A percentile compares a stretch with the other conserved stretches of the same genome.
phyloP scores from a whole-genome alignment of 1,140 invertebrate genomes.

The Drosophila suzukii region DNA sequence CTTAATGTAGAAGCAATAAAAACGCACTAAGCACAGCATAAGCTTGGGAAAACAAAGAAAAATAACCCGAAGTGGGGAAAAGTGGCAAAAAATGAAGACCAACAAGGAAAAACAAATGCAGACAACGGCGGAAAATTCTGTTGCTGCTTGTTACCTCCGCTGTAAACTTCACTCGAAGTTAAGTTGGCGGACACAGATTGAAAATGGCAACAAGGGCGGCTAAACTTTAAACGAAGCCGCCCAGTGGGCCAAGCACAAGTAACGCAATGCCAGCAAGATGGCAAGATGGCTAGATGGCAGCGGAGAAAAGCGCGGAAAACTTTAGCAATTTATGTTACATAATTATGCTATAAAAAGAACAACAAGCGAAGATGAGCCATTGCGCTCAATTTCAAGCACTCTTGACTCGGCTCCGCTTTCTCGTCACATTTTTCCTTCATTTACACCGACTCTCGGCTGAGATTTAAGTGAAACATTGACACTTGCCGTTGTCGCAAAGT shows the following conservation, averaged over 20 bases:
- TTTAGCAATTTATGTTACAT: conserved; percentile 84
- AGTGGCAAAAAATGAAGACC: conserved; percentile 25
- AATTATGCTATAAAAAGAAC: conserved; percentile 76
- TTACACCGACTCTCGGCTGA: conserved; percentile 32
- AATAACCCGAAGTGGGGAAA: conserved; percentile 40
- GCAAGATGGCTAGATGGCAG: neutral
- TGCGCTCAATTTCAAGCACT: conserved; percentile 58
- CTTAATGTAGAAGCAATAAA: conserved; percentile 72
- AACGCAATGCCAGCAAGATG: conserved; percentile 64
- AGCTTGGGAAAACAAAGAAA: conserved; percentile 21
- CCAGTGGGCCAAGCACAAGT: neutral
- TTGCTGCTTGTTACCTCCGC: conserved; percentile 60
- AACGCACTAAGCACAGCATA: conserved; percentile 61
- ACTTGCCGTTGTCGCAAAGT: conserved; percentile 45
- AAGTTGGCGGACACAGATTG: conserved; percentile 73
- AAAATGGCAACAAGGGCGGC: conserved; percentile 66
- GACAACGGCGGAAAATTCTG: conserved; percentile 41
- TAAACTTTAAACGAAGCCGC: conserved; percentile 57
- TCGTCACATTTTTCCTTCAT: conserved; percentile 40
- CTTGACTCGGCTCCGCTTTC: conserved; percentile 41
- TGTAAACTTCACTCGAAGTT: conserved; percentile 72
- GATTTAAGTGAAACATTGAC: conserved; percentile 76
- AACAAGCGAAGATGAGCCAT: conserved; percentile 53
- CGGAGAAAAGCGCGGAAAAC: conserved; percentile 70
- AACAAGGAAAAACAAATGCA: conserved; percentile 52